phyloP scores from a whole-genome alignment of 2,113 vertebrate species.

The Strigops habroptila region DNA sequence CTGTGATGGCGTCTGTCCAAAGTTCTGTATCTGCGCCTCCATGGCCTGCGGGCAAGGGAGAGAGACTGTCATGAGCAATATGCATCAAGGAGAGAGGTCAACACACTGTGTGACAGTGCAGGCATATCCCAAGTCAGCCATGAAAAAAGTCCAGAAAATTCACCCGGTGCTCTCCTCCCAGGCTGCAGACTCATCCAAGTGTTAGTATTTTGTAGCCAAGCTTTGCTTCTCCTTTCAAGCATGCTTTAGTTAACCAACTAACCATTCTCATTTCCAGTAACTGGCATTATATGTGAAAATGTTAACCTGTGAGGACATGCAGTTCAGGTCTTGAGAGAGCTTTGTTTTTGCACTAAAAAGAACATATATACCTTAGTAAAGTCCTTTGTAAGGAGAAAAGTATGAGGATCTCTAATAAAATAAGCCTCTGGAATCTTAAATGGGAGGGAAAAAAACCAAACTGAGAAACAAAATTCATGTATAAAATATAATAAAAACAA shows the following conservation, averaged over 20 bases:
- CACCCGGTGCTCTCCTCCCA: constrained; percentile 78
- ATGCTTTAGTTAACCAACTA: constrained; percentile 91
- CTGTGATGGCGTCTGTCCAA: constrained; percentile 99
- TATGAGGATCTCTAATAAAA: constrained; percentile 81
- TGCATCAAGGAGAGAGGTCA: constrained; percentile 90
- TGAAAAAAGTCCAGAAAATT: constrained; percentile 84
- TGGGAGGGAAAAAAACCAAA: constrained; percentile 40
- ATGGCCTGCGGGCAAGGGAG: constrained; percentile 89
- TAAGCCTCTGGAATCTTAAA: constrained; percentile 80
- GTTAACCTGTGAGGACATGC: constrained; percentile 88
- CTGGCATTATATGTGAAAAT: constrained; percentile 75
- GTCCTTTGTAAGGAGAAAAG: constrained; percentile 78
- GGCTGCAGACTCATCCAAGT: constrained; percentile 91
- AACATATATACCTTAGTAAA: constrained; percentile 76
- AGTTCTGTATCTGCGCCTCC: constrained; percentile 95
- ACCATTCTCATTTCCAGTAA: constrained; percentile 81
- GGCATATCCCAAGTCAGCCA: constrained; percentile 92
- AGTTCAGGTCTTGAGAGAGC: constrained; percentile 70
- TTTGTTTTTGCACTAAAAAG: constrained; percentile 36
- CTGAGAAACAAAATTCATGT: constrained; percentile 30
- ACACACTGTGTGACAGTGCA: constrained; percentile 88
- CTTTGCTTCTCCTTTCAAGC: constrained; percentile 90
- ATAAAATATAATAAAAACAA: not conserved
- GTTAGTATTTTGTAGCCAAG: constrained; percentile 96
- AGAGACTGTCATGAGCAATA: constrained; percentile 89